Evolutionary conservation across 2,888 invertebrate genomes (phyloP).

Genomic region (Cylloceria caligata): DNA sequence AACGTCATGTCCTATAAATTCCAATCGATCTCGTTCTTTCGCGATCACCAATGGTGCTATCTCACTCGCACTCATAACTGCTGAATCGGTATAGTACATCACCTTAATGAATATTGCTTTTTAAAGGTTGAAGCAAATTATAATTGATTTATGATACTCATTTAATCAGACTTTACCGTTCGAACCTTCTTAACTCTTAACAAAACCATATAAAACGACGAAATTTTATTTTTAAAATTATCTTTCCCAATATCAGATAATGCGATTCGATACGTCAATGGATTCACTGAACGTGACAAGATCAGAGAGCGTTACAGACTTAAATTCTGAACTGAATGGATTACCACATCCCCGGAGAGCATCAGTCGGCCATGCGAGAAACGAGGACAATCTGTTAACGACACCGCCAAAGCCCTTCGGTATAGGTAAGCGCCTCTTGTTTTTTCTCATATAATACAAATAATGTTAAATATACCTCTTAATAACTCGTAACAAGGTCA

Average conservation of each 20-base stretch:
- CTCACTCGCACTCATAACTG: no score
- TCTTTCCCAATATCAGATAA: slow-evolving; percentile 86
- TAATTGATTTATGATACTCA: neutral
- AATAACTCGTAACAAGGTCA: slow-evolving; percentile 26
- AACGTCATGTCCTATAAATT: no score
- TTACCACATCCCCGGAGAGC: slow-evolving; percentile 79
- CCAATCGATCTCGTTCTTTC: no score
- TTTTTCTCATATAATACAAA: slow-evolving; percentile 28
- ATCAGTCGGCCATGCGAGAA: slow-evolving; percentile 79
- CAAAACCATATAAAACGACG: slow-evolving; percentile 23
- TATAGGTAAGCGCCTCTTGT: slow-evolving; percentile 90
- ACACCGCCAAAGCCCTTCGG: slow-evolving; percentile 92
- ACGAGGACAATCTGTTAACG: slow-evolving; percentile 83
- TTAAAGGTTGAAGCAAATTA: no score
- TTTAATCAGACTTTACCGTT: neutral
- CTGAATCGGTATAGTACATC: no score
- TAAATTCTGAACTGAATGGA: slow-evolving; percentile 88
- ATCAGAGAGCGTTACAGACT: slow-evolving; percentile 94
- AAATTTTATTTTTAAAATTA: neutral
- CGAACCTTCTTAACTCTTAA: neutral
- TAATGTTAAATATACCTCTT: neutral
- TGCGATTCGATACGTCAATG: slow-evolving; percentile 92
- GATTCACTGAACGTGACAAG: slow-evolving; percentile 92
- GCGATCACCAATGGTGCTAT: no score
- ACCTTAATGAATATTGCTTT: no score